Base-by-base conservation (phyloP, 2,888 invertebrate species). In the Scaptomyza polygonia region DNA sequence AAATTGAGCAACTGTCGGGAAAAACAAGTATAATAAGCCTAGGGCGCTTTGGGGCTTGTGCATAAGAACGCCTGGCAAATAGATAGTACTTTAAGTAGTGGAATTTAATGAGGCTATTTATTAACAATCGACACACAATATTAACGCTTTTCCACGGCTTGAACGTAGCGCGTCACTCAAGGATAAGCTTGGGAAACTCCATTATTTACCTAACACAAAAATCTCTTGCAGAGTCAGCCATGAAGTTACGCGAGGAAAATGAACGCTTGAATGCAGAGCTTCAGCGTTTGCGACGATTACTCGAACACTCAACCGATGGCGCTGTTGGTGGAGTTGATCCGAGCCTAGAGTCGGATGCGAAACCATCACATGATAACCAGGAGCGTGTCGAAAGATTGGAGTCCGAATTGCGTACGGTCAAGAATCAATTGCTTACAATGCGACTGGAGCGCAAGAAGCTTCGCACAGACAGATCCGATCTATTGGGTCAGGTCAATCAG, bases 401-500 rank as follows among this genome's bases (percentile, higher is more conserved):
- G 63, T 88, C 91, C 82, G 92, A 93, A 88, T 79, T 91, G 54
- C 90, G 91, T 57, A 80, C 87, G 48, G 90, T 91, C 3, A 91
- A 91, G 81, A 90, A 87, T 45, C 91, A 92, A 72, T 75, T 92
- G 47, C 68, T 90, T 93, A 97, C 96, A 57, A 93, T 98, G 89
- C 97, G 97, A 91, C 95, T 96, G 66, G 98, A 98, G 92, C 94
- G 97, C 69, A 97, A 97, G 92, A 94, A 97, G 74, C 93, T 98
- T 90, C 97, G 97, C 92, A 96, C 97, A 12, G 98, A 98, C 92
- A 98, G 98, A 92, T 96, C 96, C 89, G 98, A 98, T 92, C 93
- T 98, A 73, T 93, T 98, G 80, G 96, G 96, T 90, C 98, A 98
- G 93, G 98, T 98, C 95, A 97, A 97, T 91, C 97, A 98, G 89